These are phyloP conservation scores for Polydrusus cervinus DNA, from an alignment of 2,888 invertebrate species.

Conservation along the genomic window DNA sequence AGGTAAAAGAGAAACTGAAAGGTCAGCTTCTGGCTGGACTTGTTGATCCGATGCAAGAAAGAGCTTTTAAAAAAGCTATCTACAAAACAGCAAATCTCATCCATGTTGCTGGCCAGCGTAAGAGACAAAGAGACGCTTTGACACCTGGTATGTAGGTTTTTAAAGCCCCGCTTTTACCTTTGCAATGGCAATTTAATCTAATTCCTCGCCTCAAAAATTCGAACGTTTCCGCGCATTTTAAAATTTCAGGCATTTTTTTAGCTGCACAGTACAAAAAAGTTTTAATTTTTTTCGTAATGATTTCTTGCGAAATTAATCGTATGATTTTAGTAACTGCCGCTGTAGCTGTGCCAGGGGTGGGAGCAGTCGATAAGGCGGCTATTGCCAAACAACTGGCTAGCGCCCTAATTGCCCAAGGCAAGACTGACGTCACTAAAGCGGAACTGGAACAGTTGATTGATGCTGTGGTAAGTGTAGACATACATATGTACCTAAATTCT, in stretches of 20 bases:
- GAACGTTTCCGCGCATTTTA: no score
- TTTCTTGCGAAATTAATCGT: neutral
- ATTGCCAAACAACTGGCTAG: constrained; percentile 89
- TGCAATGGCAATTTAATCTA: no score
- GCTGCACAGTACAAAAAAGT: no score
- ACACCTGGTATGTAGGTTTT: constrained; percentile 46
- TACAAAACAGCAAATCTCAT: constrained; percentile 84
- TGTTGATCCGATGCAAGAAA: constrained; percentile 76
- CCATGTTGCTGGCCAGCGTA: constrained; percentile 77
- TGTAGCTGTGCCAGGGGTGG: constrained; percentile 80
- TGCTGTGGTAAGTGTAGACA: constrained; percentile 78
- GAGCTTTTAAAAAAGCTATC: constrained; percentile 83
- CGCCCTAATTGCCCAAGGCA: constrained; percentile 85
- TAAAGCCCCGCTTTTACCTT: no score
- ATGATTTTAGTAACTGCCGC: constrained; percentile 62
- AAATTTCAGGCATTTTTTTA: no score
- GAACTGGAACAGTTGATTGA: constrained; percentile 87
- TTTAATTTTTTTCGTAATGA: neutral
- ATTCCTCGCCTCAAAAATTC: no score
- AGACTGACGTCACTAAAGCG: constrained; percentile 85
- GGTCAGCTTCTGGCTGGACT: constrained; percentile 66
- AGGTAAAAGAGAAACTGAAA: constrained; percentile 86
- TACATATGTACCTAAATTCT: neutral
- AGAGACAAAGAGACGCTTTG: constrained; percentile 67
- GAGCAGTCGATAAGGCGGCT: constrained; percentile 84